phyloP scores from a whole-genome alignment of 2,888 invertebrate species.

The Disparrhopalites patrizii region DNA sequence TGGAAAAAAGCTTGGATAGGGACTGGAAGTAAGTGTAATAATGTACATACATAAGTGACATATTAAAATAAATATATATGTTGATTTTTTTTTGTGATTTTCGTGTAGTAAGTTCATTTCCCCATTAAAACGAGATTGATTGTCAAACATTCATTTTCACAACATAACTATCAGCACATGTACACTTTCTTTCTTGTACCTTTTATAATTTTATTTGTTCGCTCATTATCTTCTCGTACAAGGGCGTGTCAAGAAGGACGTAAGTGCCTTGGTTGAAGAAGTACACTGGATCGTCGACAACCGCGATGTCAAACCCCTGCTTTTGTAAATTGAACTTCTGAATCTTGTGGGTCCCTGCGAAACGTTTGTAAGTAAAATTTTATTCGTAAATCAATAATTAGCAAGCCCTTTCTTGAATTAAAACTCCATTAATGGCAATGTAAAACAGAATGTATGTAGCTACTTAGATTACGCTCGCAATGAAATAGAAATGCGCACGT shows the following conservation, averaged over 20 bases:
- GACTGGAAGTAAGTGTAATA: too few species aligned
- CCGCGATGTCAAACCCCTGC: slow-evolving; percentile 24
- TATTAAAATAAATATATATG: background rate
- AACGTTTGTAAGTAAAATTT: too few species aligned
- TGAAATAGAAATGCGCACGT: too few species aligned
- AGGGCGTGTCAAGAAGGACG: slow-evolving; percentile 22
- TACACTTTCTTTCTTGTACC: background rate
- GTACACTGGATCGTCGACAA: slow-evolving; percentile 22
- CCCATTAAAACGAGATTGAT: too few species aligned
- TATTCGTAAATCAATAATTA: too few species aligned
- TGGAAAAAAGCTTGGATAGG: too few species aligned
- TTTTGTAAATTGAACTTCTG: slow-evolving; percentile 31
- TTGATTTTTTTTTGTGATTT: background rate
- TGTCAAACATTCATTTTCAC: too few species aligned
- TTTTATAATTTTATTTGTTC: slow-evolving; percentile 34
- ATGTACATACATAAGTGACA: background rate
- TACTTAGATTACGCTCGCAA: too few species aligned
- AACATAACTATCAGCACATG: background rate
- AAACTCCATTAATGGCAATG: too few species aligned
- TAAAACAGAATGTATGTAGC: too few species aligned
- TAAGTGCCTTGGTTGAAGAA: slow-evolving; percentile 26
- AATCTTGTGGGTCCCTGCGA: slow-evolving; percentile 35
- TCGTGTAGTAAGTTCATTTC: too few species aligned
- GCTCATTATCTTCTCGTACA: slow-evolving; percentile 30
- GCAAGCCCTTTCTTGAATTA: too few species aligned